These are phyloP conservation scores for Eonycteris spelaea DNA, from an alignment of 2,113 vertebrate genomes.

Conservation along the genomic window DNA sequence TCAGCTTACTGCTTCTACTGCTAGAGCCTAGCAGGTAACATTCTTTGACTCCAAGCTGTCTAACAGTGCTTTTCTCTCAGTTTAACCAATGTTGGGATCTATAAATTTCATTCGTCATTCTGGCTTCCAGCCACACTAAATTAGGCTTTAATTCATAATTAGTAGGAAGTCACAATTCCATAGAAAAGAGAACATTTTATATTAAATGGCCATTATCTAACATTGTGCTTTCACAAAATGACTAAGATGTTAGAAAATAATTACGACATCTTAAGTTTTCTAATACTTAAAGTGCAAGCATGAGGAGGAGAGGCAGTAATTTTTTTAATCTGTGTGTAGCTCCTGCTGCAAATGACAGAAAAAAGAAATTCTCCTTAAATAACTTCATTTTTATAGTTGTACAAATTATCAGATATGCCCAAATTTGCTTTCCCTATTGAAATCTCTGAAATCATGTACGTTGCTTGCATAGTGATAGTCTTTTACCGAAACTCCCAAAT, in stretches of 20 bases:
- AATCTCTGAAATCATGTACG: neutral
- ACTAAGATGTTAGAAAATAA: slow-evolving; percentile 78
- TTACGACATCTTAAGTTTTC: slow-evolving; percentile 68
- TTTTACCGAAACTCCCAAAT: neutral
- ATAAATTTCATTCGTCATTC: slow-evolving; percentile 70
- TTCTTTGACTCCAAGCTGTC: slow-evolving; percentile 62
- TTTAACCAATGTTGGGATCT: slow-evolving; percentile 49
- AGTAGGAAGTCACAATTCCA: slow-evolving; percentile 73
- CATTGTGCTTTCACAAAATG: slow-evolving; percentile 70
- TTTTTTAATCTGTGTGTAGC: slow-evolving; percentile 29
- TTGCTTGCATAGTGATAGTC: neutral
- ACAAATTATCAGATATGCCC: slow-evolving; percentile 57
- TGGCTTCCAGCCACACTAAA: slow-evolving; percentile 63
- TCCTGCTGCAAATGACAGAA: slow-evolving; percentile 57
- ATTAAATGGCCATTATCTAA: slow-evolving; percentile 69
- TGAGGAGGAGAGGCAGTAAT: neutral
- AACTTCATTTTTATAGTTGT: slow-evolving; percentile 67
- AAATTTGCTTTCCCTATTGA: neutral
- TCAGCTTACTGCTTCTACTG: slow-evolving; percentile 59
- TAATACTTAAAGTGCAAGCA: slow-evolving; percentile 40
- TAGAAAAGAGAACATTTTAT: slow-evolving; percentile 76
- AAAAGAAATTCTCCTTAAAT: slow-evolving; percentile 59
- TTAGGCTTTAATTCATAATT: slow-evolving; percentile 81
- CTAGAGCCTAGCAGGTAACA: slow-evolving; percentile 48
- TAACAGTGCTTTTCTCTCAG: neutral